Evolutionary conservation across 2,113 vertebrate species (phyloP).

Genomic region (Trematocara variabile): DNA sequence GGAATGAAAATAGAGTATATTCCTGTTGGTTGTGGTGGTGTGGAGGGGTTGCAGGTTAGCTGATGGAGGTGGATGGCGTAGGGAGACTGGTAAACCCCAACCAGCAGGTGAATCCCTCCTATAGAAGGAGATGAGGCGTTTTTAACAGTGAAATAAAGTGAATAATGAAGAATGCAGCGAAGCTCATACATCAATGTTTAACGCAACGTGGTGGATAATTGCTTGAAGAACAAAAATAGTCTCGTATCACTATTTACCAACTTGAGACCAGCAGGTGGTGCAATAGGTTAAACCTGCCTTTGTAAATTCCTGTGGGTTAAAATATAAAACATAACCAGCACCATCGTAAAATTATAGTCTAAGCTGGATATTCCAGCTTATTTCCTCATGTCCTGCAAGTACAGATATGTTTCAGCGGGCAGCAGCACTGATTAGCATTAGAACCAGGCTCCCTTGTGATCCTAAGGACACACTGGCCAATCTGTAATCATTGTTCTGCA

Average conservation of each 20-base stretch:
- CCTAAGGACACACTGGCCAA: slow-evolving; percentile 41
- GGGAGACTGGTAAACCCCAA: neutral
- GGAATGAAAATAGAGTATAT: slow-evolving; percentile 50
- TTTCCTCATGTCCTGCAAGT: slow-evolving; percentile 11
- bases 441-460: slow-evolving; percentile 47
- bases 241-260: neutral
- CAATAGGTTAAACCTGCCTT: slow-evolving; percentile 8
- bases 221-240: neutral
- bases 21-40: neutral
- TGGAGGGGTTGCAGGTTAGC: neutral
- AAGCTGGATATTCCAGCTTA: slow-evolving; percentile 19
- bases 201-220: neutral
- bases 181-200: slow-evolving; percentile 6
- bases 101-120: neutral
- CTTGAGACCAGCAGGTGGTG: slow-evolving; percentile 45
- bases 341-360: slow-evolving; percentile 12
- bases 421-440: slow-evolving; percentile 57
- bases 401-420: slow-evolving; percentile 42
- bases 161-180: neutral
- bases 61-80: neutral
- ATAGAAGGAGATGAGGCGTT: neutral
- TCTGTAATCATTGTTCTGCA: slow-evolving; percentile 69
- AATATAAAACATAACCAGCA: slow-evolving; percentile 27
- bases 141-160: neutral
- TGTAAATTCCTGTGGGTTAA: neutral